Conservation (phyloP, 2,797 vertebrate genomes). For the Taenioides sp. region DNA sequence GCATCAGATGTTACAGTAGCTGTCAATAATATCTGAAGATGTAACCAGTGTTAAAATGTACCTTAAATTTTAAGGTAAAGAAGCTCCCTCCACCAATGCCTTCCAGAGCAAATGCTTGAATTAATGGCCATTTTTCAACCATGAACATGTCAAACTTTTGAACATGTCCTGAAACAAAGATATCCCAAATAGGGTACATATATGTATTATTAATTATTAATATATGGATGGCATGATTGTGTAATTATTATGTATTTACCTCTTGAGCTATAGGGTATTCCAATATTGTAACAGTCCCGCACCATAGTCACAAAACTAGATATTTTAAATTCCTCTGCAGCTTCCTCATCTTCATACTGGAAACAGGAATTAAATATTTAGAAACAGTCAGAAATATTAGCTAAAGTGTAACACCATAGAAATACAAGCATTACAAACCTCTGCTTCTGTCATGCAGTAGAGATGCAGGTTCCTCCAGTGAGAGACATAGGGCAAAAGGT, state of each 20-base stretch:
- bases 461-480: slow-evolving; percentile 96
- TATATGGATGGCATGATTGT: no score
- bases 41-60: slow-evolving; percentile 45
- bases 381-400: not conserved
- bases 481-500: slow-evolving; percentile 89
- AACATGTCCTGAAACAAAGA: slow-evolving; percentile 83
- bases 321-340: slow-evolving; percentile 97
- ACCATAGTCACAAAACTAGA: slow-evolving; percentile 98
- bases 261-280: slow-evolving; percentile 91
- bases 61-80: slow-evolving; percentile 97
- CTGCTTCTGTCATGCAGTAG: slow-evolving; percentile 92
- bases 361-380: not conserved
- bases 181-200: not conserved
- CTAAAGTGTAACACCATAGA: not conserved
- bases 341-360: slow-evolving; percentile 98
- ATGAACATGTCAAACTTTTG: slow-evolving; percentile 98
- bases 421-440: slow-evolving; percentile 73
- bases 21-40: not conserved
- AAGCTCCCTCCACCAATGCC: slow-evolving; percentile 95
- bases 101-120: slow-evolving; percentile 96
- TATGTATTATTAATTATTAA: not conserved
- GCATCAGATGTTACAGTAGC: slow-evolving; percentile 6
- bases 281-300: slow-evolving; percentile 88
- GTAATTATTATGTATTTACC: slow-evolving; percentile 68
- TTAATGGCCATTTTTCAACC: slow-evolving; percentile 97